phyloP scores from a whole-genome alignment of 2,113 vertebrate genomes.

The Ammodramus savannarum region DNA sequence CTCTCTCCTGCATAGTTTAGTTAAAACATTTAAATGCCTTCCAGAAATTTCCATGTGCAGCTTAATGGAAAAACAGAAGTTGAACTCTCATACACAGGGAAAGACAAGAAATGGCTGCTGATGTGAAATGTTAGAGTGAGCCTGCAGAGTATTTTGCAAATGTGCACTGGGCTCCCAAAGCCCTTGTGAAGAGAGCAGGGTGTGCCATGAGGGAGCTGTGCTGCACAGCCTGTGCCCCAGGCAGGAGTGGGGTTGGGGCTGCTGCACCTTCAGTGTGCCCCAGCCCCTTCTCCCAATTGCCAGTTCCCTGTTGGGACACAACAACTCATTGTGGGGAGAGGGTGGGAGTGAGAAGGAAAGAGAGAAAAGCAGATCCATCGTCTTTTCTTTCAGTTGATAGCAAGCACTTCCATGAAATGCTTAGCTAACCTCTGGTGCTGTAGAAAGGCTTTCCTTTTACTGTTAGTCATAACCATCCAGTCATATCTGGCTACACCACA shows the following conservation, averaged over 20 bases:
- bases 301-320: not conserved
- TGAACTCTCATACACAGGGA: not conserved
- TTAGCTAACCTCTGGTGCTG: not conserved
- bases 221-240: not conserved
- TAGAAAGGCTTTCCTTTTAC: not conserved
- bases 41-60: not conserved
- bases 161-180: not conserved
- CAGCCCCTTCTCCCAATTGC: not conserved
- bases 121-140: not conserved
- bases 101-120: not conserved
- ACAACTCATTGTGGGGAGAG: accelerated
- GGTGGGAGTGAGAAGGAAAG: not conserved
- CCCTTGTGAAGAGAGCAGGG: accelerated
- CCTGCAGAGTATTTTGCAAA: not conserved
- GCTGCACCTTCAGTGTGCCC: not conserved
- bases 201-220: accelerated
- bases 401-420: not conserved
- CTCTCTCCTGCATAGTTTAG: not conserved
- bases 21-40: not conserved
- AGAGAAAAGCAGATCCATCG: not conserved
- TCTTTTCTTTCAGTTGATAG: not conserved
- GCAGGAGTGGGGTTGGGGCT: not conserved
- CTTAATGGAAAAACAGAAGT: not conserved
- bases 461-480: not conserved
- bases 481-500: not conserved